Conservation (phyloP, 2,888 invertebrate species). For the Tenthredo livida region DNA sequence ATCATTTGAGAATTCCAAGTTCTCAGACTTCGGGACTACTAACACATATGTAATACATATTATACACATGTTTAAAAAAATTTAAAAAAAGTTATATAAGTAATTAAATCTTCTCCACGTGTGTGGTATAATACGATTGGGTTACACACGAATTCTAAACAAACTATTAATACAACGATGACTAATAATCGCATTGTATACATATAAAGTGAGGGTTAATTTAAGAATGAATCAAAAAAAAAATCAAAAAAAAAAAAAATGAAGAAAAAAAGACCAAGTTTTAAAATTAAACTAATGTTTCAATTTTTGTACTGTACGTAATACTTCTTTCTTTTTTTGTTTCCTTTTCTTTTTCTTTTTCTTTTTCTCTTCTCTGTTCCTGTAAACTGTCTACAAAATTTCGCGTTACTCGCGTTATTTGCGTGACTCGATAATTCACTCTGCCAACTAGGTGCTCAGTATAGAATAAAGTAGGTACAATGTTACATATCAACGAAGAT, state of each 20-base stretch:
- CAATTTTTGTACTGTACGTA: not conserved
- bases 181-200: not conserved
- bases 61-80: no score
- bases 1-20: conserved; percentile 24
- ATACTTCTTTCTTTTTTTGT: not conserved
- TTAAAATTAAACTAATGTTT: not conserved
- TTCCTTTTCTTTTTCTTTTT: not conserved
- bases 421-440: not conserved
- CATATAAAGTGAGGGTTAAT: not conserved
- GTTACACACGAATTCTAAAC: not conserved
- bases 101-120: not conserved
- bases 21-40: not conserved
- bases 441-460: not conserved
- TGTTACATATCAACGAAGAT: no score
- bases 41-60: not conserved
- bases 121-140: not conserved
- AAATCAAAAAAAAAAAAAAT: not conserved
- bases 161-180: not conserved
- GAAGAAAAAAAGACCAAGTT: not conserved
- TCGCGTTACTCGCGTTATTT: not conserved
- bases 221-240: not conserved
- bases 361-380: not conserved
- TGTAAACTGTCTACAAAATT: not conserved
- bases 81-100: not conserved
- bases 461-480: no score